A percentile compares a stretch with the other conserved stretches of the same genome.
These are phyloP conservation scores for Tipula unca DNA, from an alignment of 2,888 invertebrate species.

Conservation along the genomic window DNA sequence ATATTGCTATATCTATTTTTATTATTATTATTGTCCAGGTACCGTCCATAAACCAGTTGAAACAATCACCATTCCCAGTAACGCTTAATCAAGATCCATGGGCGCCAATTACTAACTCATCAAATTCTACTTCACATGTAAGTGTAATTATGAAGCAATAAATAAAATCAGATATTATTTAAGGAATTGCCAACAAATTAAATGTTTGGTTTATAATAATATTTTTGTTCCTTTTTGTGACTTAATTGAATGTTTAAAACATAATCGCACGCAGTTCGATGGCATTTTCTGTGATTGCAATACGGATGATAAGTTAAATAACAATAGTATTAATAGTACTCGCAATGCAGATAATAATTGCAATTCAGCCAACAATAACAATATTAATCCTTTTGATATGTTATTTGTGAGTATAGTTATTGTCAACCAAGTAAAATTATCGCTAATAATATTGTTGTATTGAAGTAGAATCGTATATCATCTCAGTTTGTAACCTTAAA, in stretches of 20 bases:
- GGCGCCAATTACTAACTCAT: constrained; percentile 36
- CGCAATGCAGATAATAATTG: constrained; percentile 18
- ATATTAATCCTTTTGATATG: not conserved
- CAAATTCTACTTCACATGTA: constrained; percentile 37
- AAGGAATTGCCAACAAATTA: not conserved
- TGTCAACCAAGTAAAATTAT: not conserved
- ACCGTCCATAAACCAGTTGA: constrained; percentile 44
- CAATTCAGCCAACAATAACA: constrained; percentile 21
- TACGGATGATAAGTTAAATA: constrained; percentile 29
- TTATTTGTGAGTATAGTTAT: constrained; percentile 15
- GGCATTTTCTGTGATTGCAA: constrained; percentile 29
- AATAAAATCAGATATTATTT: not conserved
- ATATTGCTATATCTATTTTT: not conserved
- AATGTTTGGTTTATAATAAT: not conserved
- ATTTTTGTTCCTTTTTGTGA: not conserved
- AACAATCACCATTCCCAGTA: constrained; percentile 42
- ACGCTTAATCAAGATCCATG: constrained; percentile 43
- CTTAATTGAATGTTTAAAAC: constrained; percentile 15
- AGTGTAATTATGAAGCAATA: constrained; percentile 24
- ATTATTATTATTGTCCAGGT: constrained; percentile 31
- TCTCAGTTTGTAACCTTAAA: not conserved
- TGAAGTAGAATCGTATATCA: not conserved
- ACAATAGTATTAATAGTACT: constrained; percentile 24
- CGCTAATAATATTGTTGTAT: constrained; percentile 24
- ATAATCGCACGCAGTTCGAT: constrained; percentile 29